These are phyloP conservation scores for Sceloporus undulatus DNA, from an alignment of 2,113 vertebrate species.

Conservation along the genomic window DNA sequence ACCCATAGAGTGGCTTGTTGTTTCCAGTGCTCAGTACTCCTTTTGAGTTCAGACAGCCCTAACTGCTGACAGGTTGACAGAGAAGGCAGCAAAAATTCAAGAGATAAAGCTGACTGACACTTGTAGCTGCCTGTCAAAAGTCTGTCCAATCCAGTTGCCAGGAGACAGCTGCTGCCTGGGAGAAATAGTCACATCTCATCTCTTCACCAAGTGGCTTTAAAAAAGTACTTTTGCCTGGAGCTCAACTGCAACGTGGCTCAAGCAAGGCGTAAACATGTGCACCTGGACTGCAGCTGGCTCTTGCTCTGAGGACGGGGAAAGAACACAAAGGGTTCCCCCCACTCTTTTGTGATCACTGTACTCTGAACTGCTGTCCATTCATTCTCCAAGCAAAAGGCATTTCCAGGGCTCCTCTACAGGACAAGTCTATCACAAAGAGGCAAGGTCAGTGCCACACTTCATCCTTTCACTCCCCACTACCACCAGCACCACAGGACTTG, in stretches of 20 bases:
- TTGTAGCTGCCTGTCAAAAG: slow-evolving; percentile 9
- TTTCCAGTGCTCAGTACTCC: not conserved
- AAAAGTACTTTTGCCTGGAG: not conserved
- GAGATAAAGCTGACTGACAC: slow-evolving; percentile 38
- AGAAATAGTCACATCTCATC: not conserved
- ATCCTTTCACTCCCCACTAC: not conserved
- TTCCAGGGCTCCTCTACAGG: not conserved
- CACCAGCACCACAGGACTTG: not conserved
- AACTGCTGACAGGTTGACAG: slow-evolving; percentile 20
- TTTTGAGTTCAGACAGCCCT: not conserved
- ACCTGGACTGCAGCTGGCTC: slow-evolving; percentile 22
- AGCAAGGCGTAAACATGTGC: not conserved
- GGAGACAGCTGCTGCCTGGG: slow-evolving; percentile 58
- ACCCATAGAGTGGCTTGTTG: not conserved
- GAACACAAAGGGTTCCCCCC: not conserved
- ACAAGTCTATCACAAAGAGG: not conserved
- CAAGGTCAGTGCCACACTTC: not conserved
- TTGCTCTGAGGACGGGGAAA: not conserved
- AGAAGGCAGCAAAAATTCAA: not conserved
- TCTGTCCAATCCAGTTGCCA: slow-evolving; percentile 39
- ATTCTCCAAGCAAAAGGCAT: not conserved
- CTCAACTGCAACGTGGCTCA: not conserved
- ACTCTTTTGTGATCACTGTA: not conserved
- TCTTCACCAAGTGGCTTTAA: not conserved
- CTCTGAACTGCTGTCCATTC: not conserved